Evolutionary conservation across 2,888 invertebrate species (phyloP).

Genomic region (Ectemnius lituratus): DNA sequence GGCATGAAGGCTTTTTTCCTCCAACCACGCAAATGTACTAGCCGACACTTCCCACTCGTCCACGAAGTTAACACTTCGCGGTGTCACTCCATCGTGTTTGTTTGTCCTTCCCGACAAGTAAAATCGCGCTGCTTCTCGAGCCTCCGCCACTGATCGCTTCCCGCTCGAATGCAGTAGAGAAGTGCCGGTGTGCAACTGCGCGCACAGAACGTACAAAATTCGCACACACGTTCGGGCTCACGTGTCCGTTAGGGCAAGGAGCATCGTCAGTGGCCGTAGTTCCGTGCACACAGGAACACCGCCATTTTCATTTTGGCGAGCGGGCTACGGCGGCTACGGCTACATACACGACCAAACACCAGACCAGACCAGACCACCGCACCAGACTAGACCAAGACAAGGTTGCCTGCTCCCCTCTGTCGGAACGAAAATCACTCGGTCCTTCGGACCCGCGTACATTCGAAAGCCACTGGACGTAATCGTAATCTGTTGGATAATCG

Average conservation of each 20-base stretch:
- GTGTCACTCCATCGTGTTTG: conserved; percentile 72
- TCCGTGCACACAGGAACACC: conserved; percentile 70
- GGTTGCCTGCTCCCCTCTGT: conserved; percentile 46
- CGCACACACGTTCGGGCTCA: conserved; percentile 43
- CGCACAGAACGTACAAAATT: conserved; percentile 26
- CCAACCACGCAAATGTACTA: conserved; percentile 46
- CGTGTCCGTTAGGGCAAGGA: conserved; percentile 62
- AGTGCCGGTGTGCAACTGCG: conserved; percentile 12
- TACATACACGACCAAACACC: conserved; percentile 41
- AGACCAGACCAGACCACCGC: no score
- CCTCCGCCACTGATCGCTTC: conserved; percentile 16
- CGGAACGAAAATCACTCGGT: conserved; percentile 35
- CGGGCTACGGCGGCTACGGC: conserved; percentile 29
- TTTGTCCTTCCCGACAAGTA: conserved; percentile 63
- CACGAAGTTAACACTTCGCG: conserved; percentile 53
- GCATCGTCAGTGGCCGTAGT: conserved; percentile 66
- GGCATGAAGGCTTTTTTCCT: conserved; percentile 70
- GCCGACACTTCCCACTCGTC: conserved; percentile 56
- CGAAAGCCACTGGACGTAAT: conserved; percentile 32
- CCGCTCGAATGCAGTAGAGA: conserved; percentile 15
- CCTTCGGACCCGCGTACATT: conserved; percentile 41
- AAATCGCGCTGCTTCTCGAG: conserved; percentile 29
- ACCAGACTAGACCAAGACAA: background rate
- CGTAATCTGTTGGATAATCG: background rate
- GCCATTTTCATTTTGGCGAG: conserved; percentile 74